These are phyloP conservation scores for Rhea americana DNA, from an alignment of 2,113 vertebrate genomes.

Conservation along the genomic window DNA sequence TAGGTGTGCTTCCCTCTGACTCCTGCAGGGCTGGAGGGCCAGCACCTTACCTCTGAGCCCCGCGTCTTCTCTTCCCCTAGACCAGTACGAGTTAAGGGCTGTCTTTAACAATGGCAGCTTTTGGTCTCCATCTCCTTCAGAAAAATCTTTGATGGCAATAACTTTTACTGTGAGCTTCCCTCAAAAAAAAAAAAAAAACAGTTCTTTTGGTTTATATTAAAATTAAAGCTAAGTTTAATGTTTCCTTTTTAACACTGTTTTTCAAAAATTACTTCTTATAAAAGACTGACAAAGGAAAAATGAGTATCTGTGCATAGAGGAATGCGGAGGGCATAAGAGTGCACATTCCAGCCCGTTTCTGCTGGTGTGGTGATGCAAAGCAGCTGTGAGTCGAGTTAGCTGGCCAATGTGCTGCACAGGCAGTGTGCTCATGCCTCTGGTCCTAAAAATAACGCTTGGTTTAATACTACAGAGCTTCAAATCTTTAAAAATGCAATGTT, in stretches of 20 bases:
- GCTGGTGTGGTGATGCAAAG: constrained; percentile 19
- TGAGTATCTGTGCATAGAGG: not conserved
- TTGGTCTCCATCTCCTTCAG: not conserved
- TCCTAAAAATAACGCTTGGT: not conserved
- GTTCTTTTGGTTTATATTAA: not conserved
- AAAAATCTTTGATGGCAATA: not conserved
- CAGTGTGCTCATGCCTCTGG: not conserved
- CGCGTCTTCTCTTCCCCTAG: not conserved
- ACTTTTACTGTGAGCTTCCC: not conserved
- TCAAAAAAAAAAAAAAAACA: not conserved
- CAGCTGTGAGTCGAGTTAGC: not conserved
- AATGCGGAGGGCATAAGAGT: constrained; percentile 45
- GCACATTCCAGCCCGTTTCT: constrained; percentile 16
- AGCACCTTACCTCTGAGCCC: not conserved
- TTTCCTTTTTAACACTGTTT: not conserved
- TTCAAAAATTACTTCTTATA: not conserved
- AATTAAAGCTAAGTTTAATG: not conserved
- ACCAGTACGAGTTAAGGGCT: not conserved
- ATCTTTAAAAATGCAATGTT: not conserved
- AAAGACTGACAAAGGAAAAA: not conserved
- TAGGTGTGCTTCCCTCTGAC: not conserved
- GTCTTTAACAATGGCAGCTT: not conserved
- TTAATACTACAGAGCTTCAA: not conserved
- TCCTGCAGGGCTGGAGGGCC: not conserved
- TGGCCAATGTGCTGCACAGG: not conserved